Percentiles rank a stretch among this genome's conserved stretches.
Conservation (phyloP, 2,113 vertebrate species). For the Jacana jacana region DNA sequence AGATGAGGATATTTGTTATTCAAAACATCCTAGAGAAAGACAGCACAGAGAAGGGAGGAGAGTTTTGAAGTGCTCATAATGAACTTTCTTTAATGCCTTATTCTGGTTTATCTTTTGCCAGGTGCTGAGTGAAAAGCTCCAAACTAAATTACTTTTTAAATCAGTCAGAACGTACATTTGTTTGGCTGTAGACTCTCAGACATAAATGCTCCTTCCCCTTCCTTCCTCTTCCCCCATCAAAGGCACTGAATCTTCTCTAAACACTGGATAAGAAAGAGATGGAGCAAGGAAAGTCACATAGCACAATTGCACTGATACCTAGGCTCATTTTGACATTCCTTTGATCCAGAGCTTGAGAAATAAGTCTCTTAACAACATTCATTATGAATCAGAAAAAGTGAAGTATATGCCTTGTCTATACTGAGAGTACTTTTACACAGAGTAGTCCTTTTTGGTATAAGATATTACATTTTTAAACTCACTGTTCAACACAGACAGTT, state of each 20-base stretch:
- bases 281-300: background rate
- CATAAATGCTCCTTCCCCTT: background rate
- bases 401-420: background rate
- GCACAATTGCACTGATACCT: background rate
- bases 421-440: background rate
- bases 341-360: conserved; percentile 4
- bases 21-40: background rate
- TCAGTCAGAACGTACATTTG: background rate
- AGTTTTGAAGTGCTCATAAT: background rate
- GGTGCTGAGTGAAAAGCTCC: conserved; percentile 61
- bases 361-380: background rate
- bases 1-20: background rate
- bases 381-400: background rate
- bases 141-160: conserved; percentile 59
- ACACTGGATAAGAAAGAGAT: background rate
- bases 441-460: background rate
- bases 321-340: background rate
- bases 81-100: conserved; percentile 14
- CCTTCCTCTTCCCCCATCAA: background rate
- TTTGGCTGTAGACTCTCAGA: background rate
- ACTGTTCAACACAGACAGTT: background rate
- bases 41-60: background rate
- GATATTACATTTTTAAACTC: background rate
- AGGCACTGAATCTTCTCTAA: background rate
- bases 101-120: conserved; percentile 52